These are phyloP conservation scores for Drosophila neutralis DNA, from an alignment of 2,888 invertebrate species.

Conservation along the genomic window DNA sequence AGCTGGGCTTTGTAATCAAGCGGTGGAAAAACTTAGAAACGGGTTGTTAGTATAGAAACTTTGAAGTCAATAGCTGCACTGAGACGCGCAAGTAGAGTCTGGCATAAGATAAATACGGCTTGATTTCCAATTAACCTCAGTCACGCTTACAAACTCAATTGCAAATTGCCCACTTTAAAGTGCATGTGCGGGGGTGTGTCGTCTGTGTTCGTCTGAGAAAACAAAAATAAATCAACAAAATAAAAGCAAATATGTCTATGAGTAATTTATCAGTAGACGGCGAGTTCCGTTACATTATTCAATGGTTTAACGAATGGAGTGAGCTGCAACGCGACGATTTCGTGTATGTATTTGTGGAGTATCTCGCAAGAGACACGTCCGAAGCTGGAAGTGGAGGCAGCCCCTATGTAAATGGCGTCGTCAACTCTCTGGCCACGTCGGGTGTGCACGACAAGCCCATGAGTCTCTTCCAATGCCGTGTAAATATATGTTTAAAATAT, in stretches of 20 bases:
- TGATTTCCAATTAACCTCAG: constrained; percentile 10
- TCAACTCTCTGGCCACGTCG: constrained; percentile 88
- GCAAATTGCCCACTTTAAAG: constrained; percentile 24
- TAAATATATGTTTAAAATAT: constrained; percentile 84
- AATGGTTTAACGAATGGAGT: constrained; percentile 96
- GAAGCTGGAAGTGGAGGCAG: constrained; percentile 81
- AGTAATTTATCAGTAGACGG: constrained; percentile 88
- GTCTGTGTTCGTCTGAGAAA: constrained; percentile 19
- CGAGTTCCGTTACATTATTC: constrained; percentile 92
- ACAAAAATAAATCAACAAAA: constrained; percentile 29
- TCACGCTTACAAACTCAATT: constrained; percentile 2
- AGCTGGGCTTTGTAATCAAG: constrained; percentile 64
- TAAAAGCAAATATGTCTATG: constrained; percentile 85
- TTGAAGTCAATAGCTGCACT: constrained; percentile 30
- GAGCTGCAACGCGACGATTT: constrained; percentile 94
- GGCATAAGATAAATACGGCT: constrained; percentile 14
- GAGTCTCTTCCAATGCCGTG: constrained; percentile 92
- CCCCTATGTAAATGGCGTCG: constrained; percentile 90
- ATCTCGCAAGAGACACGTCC: constrained; percentile 84
- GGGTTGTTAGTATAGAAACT: constrained; percentile 68
- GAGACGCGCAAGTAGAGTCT: constrained; percentile 23
- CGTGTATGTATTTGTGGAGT: constrained; percentile 90
- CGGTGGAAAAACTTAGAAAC: constrained; percentile 59
- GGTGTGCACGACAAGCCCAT: constrained; percentile 91
- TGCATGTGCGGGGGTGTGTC: constrained; percentile 50